Evolutionary conservation across 2,797 vertebrate species (phyloP), one percentile per base, ranked within the genome.

Genomic region (Tenualosa thibaudeaui): DNA sequence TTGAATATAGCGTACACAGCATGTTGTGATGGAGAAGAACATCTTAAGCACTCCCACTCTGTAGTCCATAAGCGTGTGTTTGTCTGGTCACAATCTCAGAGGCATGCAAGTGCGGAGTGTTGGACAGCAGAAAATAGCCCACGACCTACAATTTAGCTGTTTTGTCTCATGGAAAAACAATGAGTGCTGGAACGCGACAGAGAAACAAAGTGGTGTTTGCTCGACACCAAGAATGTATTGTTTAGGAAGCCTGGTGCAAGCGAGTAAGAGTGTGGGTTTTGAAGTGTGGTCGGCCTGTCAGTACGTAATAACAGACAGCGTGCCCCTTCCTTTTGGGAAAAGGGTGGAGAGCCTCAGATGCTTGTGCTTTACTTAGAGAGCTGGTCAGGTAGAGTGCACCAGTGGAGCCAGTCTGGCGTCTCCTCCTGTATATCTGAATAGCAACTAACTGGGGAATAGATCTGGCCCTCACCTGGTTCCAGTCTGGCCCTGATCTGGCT

Each of bases 51-150:
- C 56, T 22, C 19, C 56, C 56, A 6, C 56, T 58, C 22, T 37
- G 31, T 3, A 10, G 68, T 43, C 12, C 13, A 75, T 50, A 40
- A 58, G 84, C 68, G 54, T 81, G 81, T 82, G 56, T 83, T 31
- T 75, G 12, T 75, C 40, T 37, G 68, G 31, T 75, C 17, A 3
- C 81, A 50, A 87, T 51, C 82, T 82, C 81, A 51, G 1, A 84
- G 82, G 78, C 82, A 83, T 88, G 85, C 65, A n/a, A 31, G 81
- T 82, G 68, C 51, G 68, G 86, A 88, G 88, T 86, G 68, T 81
- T 84, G 86, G 86, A 82, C 81, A 84, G 86, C 84, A 89, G 82
- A 89, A 89, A 89, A 89, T 85, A 89, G 60, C 84, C 58, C 54
- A 56, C 46, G 82, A 85, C 85, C 87, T 87, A 84, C 78, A 86